Evolutionary conservation across 1,140 invertebrate species (phyloP), one percentile per base, ranked within the genome.

Genomic region (Batillaria attramentaria): DNA sequence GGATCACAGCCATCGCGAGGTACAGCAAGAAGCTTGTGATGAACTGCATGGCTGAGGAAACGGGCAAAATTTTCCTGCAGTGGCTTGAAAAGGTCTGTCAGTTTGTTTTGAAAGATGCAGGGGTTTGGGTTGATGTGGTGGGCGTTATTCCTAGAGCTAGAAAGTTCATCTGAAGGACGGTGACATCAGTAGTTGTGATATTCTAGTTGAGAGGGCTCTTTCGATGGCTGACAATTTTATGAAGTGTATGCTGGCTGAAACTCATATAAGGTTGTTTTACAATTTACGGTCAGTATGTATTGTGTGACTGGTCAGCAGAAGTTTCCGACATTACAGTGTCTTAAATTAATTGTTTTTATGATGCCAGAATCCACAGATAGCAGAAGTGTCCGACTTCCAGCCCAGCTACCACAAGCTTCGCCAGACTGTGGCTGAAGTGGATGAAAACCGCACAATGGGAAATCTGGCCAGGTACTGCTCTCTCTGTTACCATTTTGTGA

Each of bases 51-150:
- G 72, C 81, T 37, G 79, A 80, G 16, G 68, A 78, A 16, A 70
- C 77, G 76, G 87, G 87, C 10, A 60, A 79, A 16, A 42, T 73
- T 3, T 87, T 80, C 70, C 77, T 84, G 2, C 79, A 82, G 41
- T 86, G 81, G 84, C 80, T 87, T 39, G 81, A 83, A 74, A 83
- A 86, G 83, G 85, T 87, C 65, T 60, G 66, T 43, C 28, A n/a
- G 20, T 42, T 24, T 68, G 65, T 46, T 66, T n/a, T 77, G 18
- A 41, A 37, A 35, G n/a, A 31, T 77, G 3, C 50, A 74, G 31
- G 46, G n/a, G 6, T 5, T n/a, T n/a, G n/a, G n/a, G n/a, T n/a
- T n/a, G n/a, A n/a, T n/a, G n/a, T n/a, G n/a, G n/a, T n/a, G n/a
- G n/a, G n/a, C n/a, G n/a, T 60, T 6, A 28, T 60, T 60, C 8